Conservation (phyloP, 2,888 invertebrate genomes). For the Orthosia gothica region DNA sequence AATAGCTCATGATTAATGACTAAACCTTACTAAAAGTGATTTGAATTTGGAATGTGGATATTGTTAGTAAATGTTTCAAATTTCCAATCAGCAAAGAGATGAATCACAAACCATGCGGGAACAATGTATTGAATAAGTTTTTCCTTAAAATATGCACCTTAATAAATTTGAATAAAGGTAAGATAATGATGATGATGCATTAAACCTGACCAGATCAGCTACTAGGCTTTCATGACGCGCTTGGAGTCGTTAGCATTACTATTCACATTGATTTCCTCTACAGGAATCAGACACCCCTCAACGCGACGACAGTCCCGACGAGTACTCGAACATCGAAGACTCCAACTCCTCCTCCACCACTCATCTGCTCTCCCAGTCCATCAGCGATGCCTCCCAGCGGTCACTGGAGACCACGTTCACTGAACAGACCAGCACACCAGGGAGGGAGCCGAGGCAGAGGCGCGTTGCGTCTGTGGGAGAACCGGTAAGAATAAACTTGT, state of each 20-base stretch:
- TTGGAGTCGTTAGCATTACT: neutral
- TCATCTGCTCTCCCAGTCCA: conserved; percentile 85
- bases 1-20: too few species aligned
- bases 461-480: conserved; percentile 83
- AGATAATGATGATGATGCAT: neutral
- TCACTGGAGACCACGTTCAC: conserved; percentile 86
- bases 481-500: conserved; percentile 70
- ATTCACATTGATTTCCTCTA: neutral
- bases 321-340: conserved; percentile 86
- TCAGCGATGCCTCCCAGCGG: conserved; percentile 81
- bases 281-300: conserved; percentile 88
- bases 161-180: neutral
- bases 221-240: neutral
- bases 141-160: neutral
- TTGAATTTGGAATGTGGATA: too few species aligned
- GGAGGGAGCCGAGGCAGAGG: conserved; percentile 73
- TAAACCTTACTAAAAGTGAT: too few species aligned
- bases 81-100: too few species aligned
- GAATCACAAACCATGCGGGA: too few species aligned
- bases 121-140: too few species aligned
- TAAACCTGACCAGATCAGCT: neutral
- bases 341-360: conserved; percentile 87
- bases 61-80: too few species aligned
- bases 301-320: conserved; percentile 87
- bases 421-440: conserved; percentile 72